phyloP scores from a whole-genome alignment of 2,797 vertebrate genomes.

The Ptychobarbus kaznakovi region DNA sequence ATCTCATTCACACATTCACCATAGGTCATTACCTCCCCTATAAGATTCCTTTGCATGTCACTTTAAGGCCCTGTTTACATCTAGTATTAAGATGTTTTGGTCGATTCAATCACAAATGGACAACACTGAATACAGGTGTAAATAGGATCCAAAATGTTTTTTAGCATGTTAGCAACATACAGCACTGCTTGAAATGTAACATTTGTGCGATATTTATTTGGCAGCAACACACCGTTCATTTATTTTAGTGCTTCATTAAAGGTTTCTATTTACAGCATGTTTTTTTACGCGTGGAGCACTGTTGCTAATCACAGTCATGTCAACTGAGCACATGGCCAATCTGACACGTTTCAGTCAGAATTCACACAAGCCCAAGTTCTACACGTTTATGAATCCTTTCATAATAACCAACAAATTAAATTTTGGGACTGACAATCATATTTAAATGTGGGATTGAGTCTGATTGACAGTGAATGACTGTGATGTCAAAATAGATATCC shows the following conservation, averaged over 20 bases:
- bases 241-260: not conserved
- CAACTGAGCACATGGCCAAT: not conserved
- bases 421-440: too few species aligned
- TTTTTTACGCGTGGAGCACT: not conserved
- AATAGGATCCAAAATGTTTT: not conserved
- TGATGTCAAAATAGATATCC: too few species aligned
- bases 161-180: not conserved
- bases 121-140: not conserved
- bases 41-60: not conserved
- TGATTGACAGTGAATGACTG: too few species aligned
- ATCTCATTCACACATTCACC: conserved; percentile 69
- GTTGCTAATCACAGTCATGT: not conserved
- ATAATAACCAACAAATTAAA: not conserved
- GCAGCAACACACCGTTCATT: not conserved
- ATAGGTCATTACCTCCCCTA: conserved; percentile 64
- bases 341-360: not conserved
- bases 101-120: not conserved
- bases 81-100: not conserved
- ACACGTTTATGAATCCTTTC: not conserved
- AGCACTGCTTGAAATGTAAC: not conserved
- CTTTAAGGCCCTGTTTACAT: not conserved
- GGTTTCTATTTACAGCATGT: not conserved
- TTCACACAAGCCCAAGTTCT: not conserved
- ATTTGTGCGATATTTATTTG: not conserved
- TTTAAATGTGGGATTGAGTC: too few species aligned